These are phyloP conservation scores for Harpagifer antarcticus DNA, from an alignment of 2,797 vertebrate genomes.

Conservation along the genomic window DNA sequence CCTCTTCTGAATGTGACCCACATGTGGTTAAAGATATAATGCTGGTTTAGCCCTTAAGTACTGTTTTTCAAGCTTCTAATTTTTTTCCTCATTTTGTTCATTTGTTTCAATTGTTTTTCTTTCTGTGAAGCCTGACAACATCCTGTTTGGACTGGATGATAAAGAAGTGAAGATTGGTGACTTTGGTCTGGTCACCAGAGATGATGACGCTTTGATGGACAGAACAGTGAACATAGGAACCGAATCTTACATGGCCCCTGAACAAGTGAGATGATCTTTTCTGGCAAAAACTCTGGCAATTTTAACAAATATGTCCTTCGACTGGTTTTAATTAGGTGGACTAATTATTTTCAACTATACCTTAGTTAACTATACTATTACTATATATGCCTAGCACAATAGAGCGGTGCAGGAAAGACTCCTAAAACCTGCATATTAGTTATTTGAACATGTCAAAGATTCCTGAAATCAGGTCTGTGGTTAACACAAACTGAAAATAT, in stretches of 20 bases:
- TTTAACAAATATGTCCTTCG: neutral
- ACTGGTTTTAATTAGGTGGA: neutral
- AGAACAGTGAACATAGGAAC: neutral
- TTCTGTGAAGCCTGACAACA: constrained; percentile 86
- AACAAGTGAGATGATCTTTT: constrained; percentile 16
- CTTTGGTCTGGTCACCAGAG: constrained; percentile 88
- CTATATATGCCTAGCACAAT: too few species aligned
- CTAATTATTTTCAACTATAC: neutral
- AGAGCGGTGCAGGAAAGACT: too few species aligned
- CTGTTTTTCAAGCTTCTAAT: neutral
- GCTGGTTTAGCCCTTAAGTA: neutral
- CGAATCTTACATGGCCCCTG: constrained; percentile 2
- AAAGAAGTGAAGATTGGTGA: constrained; percentile 89
- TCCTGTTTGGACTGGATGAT: constrained; percentile 82
- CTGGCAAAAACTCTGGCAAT: constrained; percentile 2
- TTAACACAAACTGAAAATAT: too few species aligned
- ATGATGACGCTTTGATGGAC: constrained; percentile 7
- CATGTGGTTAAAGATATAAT: neutral
- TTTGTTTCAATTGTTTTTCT: constrained; percentile 1
- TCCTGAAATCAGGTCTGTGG: too few species aligned
- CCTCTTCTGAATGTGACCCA: neutral
- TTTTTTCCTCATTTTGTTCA: neutral
- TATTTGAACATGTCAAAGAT: too few species aligned
- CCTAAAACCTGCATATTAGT: too few species aligned
- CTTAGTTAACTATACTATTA: too few species aligned